phyloP scores from a whole-genome alignment of 2,888 invertebrate genomes.

The Stegana nigrithorax region DNA sequence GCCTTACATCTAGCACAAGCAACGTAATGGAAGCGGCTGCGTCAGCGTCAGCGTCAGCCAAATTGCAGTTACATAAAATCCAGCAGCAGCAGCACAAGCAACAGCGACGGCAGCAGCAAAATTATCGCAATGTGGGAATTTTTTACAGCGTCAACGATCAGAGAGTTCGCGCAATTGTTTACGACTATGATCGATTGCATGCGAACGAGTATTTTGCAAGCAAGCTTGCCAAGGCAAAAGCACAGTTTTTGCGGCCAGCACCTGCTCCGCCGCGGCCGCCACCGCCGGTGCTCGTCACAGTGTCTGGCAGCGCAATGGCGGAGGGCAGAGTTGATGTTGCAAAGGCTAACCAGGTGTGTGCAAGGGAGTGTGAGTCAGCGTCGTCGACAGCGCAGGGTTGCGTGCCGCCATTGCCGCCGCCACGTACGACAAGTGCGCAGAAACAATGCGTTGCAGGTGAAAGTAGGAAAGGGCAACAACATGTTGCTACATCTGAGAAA shows the following conservation, averaged over 20 bases:
- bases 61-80: too few relatives aligned
- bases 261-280: constrained; percentile 1
- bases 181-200: constrained; percentile 63
- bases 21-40: constrained; percentile 10
- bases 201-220: constrained; percentile 51
- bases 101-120: too few relatives aligned
- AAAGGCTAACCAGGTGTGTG: neutral
- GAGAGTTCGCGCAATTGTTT: constrained; percentile 63
- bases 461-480: neutral
- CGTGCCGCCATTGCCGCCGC: constrained; percentile 40
- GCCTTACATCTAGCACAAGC: neutral
- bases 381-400: constrained; percentile 1
- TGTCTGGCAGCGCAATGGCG: constrained; percentile 24
- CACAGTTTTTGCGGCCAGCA: constrained; percentile 29
- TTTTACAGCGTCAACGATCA: constrained; percentile 61
- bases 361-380: neutral
- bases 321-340: constrained; percentile 9
- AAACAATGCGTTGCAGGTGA: constrained; percentile 17
- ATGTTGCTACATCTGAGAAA: neutral
- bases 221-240: constrained; percentile 12
- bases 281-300: neutral
- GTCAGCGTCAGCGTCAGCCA: neutral
- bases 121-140: constrained; percentile 59
- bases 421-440: constrained; percentile 31
- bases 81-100: too few relatives aligned